phyloP scores from a whole-genome alignment of 2,797 vertebrate genomes.

The Luscinia luscinia region DNA sequence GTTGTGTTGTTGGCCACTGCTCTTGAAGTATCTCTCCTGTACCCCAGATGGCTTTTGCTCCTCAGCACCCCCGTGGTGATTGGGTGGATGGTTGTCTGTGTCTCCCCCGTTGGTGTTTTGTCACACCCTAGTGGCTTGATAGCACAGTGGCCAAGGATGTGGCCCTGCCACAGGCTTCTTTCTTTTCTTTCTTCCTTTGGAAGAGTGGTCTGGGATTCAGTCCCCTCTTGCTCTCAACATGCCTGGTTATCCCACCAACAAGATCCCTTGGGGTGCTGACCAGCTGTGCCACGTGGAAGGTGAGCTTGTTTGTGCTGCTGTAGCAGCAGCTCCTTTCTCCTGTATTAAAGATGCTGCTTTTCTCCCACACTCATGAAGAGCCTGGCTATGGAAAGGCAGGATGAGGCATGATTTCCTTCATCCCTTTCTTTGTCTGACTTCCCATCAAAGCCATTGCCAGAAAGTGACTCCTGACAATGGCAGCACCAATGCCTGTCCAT shows the following conservation, averaged over 20 bases:
- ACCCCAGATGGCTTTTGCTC: not conserved
- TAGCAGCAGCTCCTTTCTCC: not conserved
- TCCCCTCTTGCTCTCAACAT: not conserved
- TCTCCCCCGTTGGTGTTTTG: not conserved
- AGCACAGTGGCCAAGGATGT: not conserved
- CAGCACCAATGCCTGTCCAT: not conserved
- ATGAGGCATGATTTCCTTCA: not conserved
- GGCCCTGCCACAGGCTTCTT: not conserved
- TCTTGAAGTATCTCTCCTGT: not conserved
- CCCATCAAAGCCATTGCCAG: not conserved
- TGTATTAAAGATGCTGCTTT: not conserved
- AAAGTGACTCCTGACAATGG: not conserved
- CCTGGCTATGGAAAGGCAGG: not conserved
- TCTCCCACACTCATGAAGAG: accelerated
- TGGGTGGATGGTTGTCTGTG: not conserved
- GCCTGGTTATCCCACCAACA: not conserved
- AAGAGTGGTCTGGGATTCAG: not conserved
- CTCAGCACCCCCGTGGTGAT: not conserved
- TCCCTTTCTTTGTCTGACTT: not conserved
- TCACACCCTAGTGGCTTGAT: not conserved
- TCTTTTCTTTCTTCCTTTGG: not conserved
- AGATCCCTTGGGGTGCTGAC: not conserved
- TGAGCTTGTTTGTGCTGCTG: not conserved
- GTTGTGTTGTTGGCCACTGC: not conserved
- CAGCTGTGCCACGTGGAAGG: not conserved